These are phyloP conservation scores for Bucorvus abyssinicus DNA, from an alignment of 2,797 vertebrate genomes.

Conservation along the genomic window DNA sequence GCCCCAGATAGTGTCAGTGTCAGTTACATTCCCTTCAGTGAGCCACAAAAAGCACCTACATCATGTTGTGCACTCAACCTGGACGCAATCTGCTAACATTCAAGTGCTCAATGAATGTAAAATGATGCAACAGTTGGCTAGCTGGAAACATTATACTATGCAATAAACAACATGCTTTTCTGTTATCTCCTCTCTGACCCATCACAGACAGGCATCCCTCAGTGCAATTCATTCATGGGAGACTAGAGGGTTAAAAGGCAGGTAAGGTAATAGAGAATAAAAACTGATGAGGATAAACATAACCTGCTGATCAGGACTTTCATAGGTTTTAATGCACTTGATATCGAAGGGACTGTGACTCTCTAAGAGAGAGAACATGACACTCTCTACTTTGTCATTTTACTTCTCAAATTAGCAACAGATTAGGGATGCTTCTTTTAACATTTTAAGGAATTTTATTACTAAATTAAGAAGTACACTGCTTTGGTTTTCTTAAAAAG, in stretches of 20 bases:
- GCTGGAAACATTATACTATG: constrained; percentile 19
- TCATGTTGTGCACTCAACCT: constrained; percentile 61
- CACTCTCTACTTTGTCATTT: not conserved
- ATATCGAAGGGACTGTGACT: not conserved
- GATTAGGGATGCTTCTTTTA: not conserved
- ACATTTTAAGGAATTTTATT: not conserved
- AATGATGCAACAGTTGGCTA: constrained; percentile 59
- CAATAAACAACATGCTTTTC: constrained; percentile 1
- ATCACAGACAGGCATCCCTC: not conserved
- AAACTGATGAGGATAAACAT: not conserved
- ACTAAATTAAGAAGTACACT: not conserved
- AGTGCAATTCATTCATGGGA: not conserved
- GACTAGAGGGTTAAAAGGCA: not conserved
- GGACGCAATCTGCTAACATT: constrained; percentile 61
- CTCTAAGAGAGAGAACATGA: not conserved
- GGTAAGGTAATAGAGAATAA: not conserved
- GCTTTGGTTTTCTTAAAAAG: not conserved
- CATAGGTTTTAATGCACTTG: not conserved
- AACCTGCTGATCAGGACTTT: not conserved
- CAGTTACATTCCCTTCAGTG: constrained; percentile 46
- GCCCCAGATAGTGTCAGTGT: not conserved
- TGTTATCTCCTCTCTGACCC: not conserved
- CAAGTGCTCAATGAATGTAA: constrained; percentile 62
- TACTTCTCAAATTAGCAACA: not conserved
- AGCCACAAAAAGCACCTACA: constrained; percentile 56